A percentile compares a stretch with the other conserved stretches of the same genome.
Conservation (phyloP, 1,140 invertebrate genomes). For the Hesperophylax magnus region DNA sequence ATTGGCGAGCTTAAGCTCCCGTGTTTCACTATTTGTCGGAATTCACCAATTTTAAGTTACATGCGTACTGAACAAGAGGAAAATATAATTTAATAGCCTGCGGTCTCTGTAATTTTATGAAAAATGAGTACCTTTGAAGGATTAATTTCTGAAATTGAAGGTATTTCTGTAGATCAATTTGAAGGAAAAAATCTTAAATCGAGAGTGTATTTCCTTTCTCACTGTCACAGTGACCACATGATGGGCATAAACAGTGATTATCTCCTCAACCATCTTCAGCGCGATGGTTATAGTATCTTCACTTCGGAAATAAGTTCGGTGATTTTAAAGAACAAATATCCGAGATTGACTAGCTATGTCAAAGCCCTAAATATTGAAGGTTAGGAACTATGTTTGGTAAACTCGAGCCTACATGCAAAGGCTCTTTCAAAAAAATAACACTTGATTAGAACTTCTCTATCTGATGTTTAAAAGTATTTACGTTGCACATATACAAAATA, state of each 20-base stretch:
- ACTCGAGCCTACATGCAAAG: too few species aligned
- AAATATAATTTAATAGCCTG: too few species aligned
- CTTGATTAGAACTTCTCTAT: too few species aligned
- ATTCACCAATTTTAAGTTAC: too few species aligned
- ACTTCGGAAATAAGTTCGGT: constrained; percentile 64
- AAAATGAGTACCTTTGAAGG: constrained; percentile 72
- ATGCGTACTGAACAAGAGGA: too few species aligned
- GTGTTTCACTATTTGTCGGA: too few species aligned
- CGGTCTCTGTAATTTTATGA: too few species aligned
- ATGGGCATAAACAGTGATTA: constrained; percentile 66
- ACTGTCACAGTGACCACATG: constrained; percentile 79
- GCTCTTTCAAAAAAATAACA: too few species aligned
- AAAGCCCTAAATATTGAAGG: constrained; percentile 44
- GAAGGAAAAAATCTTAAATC: constrained; percentile 67
- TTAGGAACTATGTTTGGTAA: constrained; percentile 35
- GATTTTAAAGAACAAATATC: constrained; percentile 62
- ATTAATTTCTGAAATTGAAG: constrained; percentile 74
- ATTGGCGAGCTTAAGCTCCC: too few species aligned
- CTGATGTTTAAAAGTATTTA: too few species aligned
- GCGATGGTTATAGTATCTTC: constrained; percentile 65
- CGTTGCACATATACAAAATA: too few species aligned
- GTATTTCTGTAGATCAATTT: constrained; percentile 77
- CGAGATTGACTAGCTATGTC: constrained; percentile 40
- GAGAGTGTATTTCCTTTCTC: constrained; percentile 76
- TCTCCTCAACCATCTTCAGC: constrained; percentile 32